Percentiles rank a stretch among this genome's conserved stretches.
Evolutionary conservation across 2,888 invertebrate species (phyloP).

Genomic region (Thysanoteuthis rhombus): DNA sequence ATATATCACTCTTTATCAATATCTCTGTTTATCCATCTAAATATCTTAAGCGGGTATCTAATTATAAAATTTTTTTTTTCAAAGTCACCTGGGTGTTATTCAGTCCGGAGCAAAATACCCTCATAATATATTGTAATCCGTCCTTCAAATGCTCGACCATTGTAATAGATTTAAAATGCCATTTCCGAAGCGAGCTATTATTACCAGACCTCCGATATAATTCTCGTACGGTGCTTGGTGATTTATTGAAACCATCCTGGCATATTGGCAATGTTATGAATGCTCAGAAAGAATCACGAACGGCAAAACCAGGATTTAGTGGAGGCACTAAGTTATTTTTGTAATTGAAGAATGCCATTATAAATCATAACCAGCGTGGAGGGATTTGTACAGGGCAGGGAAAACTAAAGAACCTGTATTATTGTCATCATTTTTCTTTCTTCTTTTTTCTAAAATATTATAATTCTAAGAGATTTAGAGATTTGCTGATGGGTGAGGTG

Average conservation of each 20-base stretch:
- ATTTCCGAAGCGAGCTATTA: not conserved
- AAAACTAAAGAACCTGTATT: not conserved
- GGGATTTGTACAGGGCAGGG: not conserved
- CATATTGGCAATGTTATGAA: not conserved
- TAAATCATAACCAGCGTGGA: not conserved
- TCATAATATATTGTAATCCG: not conserved
- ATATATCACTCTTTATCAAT: not conserved
- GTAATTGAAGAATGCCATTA: not conserved
- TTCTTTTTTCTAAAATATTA: not conserved
- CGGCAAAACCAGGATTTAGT: not conserved
- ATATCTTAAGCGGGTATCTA: too few relatives aligned
- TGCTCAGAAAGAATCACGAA: not conserved
- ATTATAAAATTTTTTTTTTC: too few relatives aligned
- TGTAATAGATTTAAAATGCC: not conserved
- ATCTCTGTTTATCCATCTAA: not conserved
- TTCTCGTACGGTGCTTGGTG: not conserved
- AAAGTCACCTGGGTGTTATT: not conserved
- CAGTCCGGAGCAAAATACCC: not conserved
- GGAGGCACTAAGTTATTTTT: not conserved
- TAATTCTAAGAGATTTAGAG: too few relatives aligned
- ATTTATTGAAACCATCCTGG: not conserved
- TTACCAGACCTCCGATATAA: not conserved
- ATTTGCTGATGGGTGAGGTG: too few relatives aligned
- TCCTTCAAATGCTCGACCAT: not conserved
- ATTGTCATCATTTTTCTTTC: not conserved